These are phyloP conservation scores for Drosophila subsilvestris DNA, from an alignment of 2,888 invertebrate species.

Conservation along the genomic window DNA sequence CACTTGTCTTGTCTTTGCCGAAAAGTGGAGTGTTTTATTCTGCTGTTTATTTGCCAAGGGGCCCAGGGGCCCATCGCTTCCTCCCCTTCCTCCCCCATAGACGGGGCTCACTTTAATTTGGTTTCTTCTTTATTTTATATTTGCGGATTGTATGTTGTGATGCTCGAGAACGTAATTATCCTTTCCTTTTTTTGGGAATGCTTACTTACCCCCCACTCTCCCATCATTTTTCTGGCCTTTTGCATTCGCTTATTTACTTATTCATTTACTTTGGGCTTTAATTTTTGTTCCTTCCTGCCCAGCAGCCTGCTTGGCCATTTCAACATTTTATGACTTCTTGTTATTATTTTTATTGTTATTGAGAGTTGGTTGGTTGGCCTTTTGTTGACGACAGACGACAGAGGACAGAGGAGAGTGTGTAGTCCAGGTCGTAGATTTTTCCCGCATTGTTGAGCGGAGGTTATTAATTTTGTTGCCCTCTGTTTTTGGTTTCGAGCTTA, in stretches of 20 bases:
- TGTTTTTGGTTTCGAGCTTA: slow-evolving; percentile 70
- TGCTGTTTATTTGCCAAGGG: slow-evolving; percentile 71
- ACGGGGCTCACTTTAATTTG: slow-evolving; percentile 68
- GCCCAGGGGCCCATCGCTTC: slow-evolving; percentile 45
- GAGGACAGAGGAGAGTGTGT: neutral
- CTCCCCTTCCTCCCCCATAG: slow-evolving; percentile 1
- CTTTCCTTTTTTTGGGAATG: slow-evolving; percentile 71
- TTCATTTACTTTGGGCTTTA: slow-evolving; percentile 50
- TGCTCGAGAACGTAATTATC: slow-evolving; percentile 79
- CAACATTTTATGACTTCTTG: slow-evolving; percentile 78
- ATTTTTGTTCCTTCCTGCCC: slow-evolving; percentile 17
- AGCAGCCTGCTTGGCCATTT: slow-evolving; percentile 44
- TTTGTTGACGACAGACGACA: slow-evolving; percentile 51
- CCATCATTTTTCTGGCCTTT: slow-evolving; percentile 27
- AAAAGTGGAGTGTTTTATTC: slow-evolving; percentile 36
- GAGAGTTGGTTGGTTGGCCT: slow-evolving; percentile 74
- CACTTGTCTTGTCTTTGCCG: slow-evolving; percentile 5
- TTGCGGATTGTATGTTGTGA: slow-evolving; percentile 40
- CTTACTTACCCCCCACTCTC: slow-evolving; percentile 8
- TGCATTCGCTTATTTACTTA: slow-evolving; percentile 69
- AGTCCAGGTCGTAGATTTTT: slow-evolving; percentile 21
- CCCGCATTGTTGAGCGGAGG: slow-evolving; percentile 38
- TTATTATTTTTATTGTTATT: slow-evolving; percentile 78
- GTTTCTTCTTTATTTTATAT: slow-evolving; percentile 32
- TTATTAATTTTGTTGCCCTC: slow-evolving; percentile 58